phyloP scores from a whole-genome alignment of 2,888 invertebrate genomes.

The Gastrophysa polygoni region DNA sequence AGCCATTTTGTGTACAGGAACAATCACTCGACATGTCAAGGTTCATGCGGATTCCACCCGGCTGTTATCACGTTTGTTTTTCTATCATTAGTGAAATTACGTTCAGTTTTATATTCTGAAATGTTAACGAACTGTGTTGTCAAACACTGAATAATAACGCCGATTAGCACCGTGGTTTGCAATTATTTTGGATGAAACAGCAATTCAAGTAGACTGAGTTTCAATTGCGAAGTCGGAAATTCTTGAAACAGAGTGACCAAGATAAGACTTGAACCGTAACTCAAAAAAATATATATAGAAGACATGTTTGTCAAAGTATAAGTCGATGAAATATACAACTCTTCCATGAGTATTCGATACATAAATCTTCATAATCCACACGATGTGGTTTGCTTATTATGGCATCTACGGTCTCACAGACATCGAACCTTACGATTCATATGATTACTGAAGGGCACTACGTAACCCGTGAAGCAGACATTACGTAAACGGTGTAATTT shows the following conservation, averaged over 20 bases:
- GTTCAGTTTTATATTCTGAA: constrained; percentile 8
- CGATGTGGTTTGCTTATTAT: background rate
- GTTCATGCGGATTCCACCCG: constrained; percentile 7
- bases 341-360: background rate
- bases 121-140: constrained; percentile 11
- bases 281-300: too few relatives aligned
- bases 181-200: constrained; percentile 6
- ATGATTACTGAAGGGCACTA: constrained; percentile 26
- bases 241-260: background rate
- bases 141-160: background rate
- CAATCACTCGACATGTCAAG: constrained; percentile 4
- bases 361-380: too few relatives aligned
- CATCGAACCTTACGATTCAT: constrained; percentile 9
- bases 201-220: background rate
- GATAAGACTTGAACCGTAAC: too few relatives aligned
- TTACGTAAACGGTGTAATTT: constrained; percentile 30
- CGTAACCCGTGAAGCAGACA: constrained; percentile 10
- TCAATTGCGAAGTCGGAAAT: background rate
- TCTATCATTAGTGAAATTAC: constrained; percentile 9
- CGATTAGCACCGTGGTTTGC: background rate
- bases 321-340: background rate
- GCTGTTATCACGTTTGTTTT: background rate
- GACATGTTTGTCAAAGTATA: too few relatives aligned
- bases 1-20: background rate
- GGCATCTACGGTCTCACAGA: background rate